Evolutionary conservation across 2,113 vertebrate genomes (phyloP), one percentile per base, ranked within the genome.

Genomic region (Thamnophis sirtalis): DNA sequence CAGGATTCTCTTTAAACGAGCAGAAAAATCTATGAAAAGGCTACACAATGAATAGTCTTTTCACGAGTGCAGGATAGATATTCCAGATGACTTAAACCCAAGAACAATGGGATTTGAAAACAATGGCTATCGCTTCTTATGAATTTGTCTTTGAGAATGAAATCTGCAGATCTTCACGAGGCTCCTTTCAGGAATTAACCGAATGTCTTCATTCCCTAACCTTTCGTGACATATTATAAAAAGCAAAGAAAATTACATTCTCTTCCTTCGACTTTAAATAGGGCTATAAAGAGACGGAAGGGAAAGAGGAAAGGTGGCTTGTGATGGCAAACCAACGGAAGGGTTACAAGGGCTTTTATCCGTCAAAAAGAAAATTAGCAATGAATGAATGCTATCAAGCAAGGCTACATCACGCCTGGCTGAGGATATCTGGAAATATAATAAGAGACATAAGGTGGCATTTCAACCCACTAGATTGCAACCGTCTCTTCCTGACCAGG

Each of bases 241-340:
- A 93, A 88, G 51, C 33, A 0, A 3, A 93, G 43, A 85, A 88
- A 95, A 88, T 54, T 86, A 3, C 50, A 92, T 94, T 93, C 91
- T 53, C 50, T 92, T 94, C 93, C 91, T 53, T 38, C 6, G 9
- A 5, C 43, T 53, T 93, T 73, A 93, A 92, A 3, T 2, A 89
- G 91, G 48, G n/a, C 49, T 91, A 0, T 51, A 51, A 93, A 93
- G 28, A 3, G 2, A 26, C 33, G 24, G 15, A 93, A 87, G 1
- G 85, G 88, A 33, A 91, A 91, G 2, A 4, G 84, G 90, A 94
- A 94, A 1, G 19, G 85, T 58, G 87, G 6, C 3, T 19, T 87
- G 51, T 22, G 91, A 88, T 80, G 24, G 85, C n/a, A 86, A 89
- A 50, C 33, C 19, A 33, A 50, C n/a, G 9, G 0, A 94, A 87